phyloP scores from a whole-genome alignment of 2,113 vertebrate genomes.

The Corvus cornix region DNA sequence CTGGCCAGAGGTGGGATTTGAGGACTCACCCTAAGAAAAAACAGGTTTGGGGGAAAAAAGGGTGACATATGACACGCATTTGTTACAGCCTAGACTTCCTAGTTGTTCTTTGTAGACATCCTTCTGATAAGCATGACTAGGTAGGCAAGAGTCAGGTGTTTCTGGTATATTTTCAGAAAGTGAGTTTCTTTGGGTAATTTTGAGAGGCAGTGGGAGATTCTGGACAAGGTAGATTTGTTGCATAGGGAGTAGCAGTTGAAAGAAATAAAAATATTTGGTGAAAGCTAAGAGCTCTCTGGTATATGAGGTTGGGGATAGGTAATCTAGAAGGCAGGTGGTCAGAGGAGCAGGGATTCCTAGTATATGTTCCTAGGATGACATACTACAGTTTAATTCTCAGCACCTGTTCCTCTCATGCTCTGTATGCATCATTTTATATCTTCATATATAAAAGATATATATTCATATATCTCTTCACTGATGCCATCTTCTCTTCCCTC shows the following conservation, averaged over 20 bases:
- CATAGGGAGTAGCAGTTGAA: neutral
- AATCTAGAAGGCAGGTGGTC: neutral
- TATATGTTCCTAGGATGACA: neutral
- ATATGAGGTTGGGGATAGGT: neutral
- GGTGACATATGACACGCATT: neutral
- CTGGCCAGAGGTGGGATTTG: neutral
- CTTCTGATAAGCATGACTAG: neutral
- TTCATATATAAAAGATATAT: neutral
- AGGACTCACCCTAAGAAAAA: neutral
- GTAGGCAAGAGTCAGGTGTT: neutral
- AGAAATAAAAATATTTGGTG: neutral
- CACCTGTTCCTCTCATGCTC: neutral
- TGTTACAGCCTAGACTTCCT: neutral
- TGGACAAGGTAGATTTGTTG: neutral
- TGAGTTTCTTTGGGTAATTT: neutral
- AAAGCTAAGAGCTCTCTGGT: neutral
- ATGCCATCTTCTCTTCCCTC: neutral
- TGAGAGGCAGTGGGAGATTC: neutral
- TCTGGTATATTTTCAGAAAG: neutral
- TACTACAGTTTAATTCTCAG: neutral
- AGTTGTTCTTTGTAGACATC: neutral
- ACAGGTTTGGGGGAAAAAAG: rapidly evolving
- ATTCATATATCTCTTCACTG: neutral
- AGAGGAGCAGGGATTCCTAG: neutral
- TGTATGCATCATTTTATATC: neutral